Evolutionary conservation across 2,888 invertebrate genomes (phyloP).

Genomic region (Chironomus tentans): DNA sequence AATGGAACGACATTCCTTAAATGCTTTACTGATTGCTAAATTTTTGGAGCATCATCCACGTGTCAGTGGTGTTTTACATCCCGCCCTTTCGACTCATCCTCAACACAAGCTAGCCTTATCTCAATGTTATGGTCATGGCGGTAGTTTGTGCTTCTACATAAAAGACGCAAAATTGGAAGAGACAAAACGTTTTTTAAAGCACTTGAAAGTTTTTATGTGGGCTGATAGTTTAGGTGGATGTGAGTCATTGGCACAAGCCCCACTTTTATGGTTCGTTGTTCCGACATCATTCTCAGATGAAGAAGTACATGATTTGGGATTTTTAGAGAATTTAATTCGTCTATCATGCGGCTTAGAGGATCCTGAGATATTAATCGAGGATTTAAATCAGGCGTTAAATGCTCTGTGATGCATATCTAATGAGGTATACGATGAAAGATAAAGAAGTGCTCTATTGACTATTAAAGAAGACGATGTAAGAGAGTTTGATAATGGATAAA

Average conservation of each 20-base stretch:
- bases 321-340: conserved; percentile 10
- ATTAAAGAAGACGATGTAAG: neutral
- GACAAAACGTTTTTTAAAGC: conserved; percentile 57
- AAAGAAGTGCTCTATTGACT: neutral
- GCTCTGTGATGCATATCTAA: neutral
- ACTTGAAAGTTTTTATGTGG: conserved; percentile 64
- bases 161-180: conserved; percentile 58
- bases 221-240: conserved; percentile 79
- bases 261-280: conserved; percentile 44
- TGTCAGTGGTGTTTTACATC: conserved; percentile 66
- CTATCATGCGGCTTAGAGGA: conserved; percentile 14
- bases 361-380: conserved; percentile 4
- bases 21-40: conserved; percentile 61
- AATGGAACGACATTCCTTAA: conserved; percentile 75
- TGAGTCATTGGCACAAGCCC: conserved; percentile 81
- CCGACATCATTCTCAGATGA: conserved; percentile 8
- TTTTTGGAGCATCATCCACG: conserved; percentile 67
- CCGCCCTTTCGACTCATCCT: conserved; percentile 68
- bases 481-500: neutral
- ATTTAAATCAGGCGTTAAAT: conserved; percentile 27
- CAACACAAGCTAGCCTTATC: conserved; percentile 63
- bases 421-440: neutral
- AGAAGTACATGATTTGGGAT: conserved; percentile 8
- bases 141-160: conserved; percentile 76
- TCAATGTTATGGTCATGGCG: conserved; percentile 74